Conservation (phyloP, 1,140 invertebrate species). For the Drosophila chauvacae region DNA sequence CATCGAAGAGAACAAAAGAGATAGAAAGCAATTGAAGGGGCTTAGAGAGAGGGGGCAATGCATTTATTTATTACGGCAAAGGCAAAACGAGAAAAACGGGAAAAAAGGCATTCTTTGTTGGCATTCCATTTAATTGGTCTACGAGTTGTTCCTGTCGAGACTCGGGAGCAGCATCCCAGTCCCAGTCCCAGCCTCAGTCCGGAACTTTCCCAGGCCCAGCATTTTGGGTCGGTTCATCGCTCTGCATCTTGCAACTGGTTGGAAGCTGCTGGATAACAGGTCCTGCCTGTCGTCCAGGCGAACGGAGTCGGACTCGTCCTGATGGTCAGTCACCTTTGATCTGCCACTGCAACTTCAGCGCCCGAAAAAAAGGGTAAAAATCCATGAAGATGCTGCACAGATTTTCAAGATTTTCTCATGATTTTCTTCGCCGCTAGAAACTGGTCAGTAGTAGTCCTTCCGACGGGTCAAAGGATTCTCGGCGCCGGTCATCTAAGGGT, state of each 20-base stretch:
- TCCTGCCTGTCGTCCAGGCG: conserved; percentile 24
- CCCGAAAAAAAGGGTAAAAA: conserved; percentile 59
- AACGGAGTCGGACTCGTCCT: conserved; percentile 12
- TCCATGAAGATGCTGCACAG: conserved; percentile 65
- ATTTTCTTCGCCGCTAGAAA: conserved; percentile 47
- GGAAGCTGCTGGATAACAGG: conserved; percentile 35
- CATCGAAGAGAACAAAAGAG: conserved; percentile 24
- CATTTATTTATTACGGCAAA: conserved; percentile 67
- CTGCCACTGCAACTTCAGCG: conserved; percentile 46
- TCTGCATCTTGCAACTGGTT: conserved; percentile 56
- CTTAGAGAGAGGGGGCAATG: conserved; percentile 37
- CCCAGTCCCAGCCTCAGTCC: not conserved
- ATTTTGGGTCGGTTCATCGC: conserved; percentile 7
- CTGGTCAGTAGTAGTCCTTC: conserved; percentile 38
- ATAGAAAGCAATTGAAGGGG: conserved; percentile 46
- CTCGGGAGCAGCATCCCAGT: conserved; percentile 27
- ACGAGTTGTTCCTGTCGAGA: conserved; percentile 73
- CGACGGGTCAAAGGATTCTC: conserved; percentile 55
- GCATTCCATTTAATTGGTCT: conserved; percentile 79
- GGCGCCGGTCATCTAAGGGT: conserved; percentile 14
- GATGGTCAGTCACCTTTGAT: conserved; percentile 76
- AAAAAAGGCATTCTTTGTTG: conserved; percentile 62
- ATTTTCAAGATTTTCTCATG: conserved; percentile 71
- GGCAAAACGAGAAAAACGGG: conserved; percentile 38
- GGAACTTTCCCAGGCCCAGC: conserved; percentile 65